Conservation (phyloP, 1,140 invertebrate species). For the Eumaeus atala region DNA sequence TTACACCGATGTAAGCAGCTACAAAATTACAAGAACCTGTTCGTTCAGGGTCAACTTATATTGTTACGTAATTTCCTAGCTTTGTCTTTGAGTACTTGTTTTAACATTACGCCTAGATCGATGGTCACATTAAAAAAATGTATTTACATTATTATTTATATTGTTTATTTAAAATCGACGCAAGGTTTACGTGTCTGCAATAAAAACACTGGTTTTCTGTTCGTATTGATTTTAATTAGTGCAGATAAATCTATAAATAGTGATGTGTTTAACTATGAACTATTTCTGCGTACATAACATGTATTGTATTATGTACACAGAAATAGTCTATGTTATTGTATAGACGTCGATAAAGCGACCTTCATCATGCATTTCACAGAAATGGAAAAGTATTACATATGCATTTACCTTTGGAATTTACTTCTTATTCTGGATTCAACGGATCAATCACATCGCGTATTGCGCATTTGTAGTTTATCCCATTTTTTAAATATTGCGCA, state of each 20-base stretch:
- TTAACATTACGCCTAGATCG: constrained; percentile 18
- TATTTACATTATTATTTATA: constrained; percentile 25
- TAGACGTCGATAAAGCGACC: no score
- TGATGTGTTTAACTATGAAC: no score
- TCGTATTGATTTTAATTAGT: no score
- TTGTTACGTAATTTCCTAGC: constrained; percentile 25
- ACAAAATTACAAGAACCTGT: constrained; percentile 22
- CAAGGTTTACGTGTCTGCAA: no score
- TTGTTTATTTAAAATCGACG: no score
- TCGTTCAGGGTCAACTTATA: neutral
- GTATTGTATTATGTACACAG: no score
- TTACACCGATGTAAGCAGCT: neutral
- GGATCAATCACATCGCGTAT: constrained; percentile 47
- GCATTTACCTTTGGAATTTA: constrained; percentile 1
- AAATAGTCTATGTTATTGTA: no score
- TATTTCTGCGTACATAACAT: no score
- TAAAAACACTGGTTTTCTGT: no score
- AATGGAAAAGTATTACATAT: neutral
- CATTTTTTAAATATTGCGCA: constrained; percentile 55
- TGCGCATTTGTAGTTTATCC: constrained; percentile 42
- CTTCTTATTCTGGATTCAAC: constrained; percentile 33
- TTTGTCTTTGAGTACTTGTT: constrained; percentile 20
- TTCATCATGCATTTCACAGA: no score
- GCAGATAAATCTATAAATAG: no score
- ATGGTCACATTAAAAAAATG: constrained; percentile 26